Evolutionary conservation across 2,113 vertebrate species (phyloP).

Genomic region (Gymnarchus niloticus): DNA sequence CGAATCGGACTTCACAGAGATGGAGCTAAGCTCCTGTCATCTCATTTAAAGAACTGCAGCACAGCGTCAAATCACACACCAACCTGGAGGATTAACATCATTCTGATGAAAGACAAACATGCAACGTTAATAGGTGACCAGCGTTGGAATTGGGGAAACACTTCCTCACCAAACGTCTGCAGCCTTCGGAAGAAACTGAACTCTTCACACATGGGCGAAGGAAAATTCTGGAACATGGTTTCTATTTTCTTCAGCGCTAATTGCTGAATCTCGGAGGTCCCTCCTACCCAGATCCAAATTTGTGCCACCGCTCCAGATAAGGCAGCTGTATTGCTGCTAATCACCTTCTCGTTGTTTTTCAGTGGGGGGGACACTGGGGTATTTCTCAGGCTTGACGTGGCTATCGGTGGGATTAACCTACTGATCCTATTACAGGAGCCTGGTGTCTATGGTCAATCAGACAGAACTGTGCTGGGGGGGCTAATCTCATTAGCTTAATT

Average conservation of each 20-base stretch:
- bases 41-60: background rate
- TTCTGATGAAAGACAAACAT: background rate
- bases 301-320: background rate
- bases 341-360: slow-evolving; percentile 20
- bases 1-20: background rate
- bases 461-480: slow-evolving; percentile 22
- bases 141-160: background rate
- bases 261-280: background rate
- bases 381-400: background rate
- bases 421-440: slow-evolving; percentile 53
- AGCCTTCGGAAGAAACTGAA: background rate
- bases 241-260: background rate
- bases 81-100: background rate
- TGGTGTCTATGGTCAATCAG: background rate
- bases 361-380: background rate
- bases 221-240: background rate
- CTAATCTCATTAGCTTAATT: slow-evolving; percentile 23
- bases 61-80: background rate
- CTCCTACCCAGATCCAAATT: background rate
- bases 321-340: background rate
- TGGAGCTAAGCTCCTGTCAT: background rate
- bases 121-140: background rate
- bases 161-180: background rate
- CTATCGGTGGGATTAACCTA: slow-evolving; percentile 36
- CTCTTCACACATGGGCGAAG: background rate